phyloP scores from a whole-genome alignment of 2,113 vertebrate genomes.

The Percina caprodes region DNA sequence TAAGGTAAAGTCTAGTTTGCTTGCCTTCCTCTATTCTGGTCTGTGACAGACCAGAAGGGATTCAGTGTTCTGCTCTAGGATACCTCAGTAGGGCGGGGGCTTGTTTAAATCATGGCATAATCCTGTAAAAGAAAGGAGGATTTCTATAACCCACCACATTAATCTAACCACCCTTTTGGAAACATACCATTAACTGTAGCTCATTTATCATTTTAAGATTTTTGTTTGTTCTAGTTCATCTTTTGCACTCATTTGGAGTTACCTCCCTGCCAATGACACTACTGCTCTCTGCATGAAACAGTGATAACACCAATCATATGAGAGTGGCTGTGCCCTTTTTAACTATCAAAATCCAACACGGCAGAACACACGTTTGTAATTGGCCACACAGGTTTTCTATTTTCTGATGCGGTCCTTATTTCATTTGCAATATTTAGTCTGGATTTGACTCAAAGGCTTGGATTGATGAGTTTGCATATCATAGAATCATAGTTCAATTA shows the following conservation, averaged over 20 bases:
- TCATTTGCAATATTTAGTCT: slow-evolving; percentile 10
- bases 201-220: background rate
- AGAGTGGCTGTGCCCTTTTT: background rate
- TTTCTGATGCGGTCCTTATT: background rate
- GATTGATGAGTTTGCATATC: background rate
- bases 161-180: background rate
- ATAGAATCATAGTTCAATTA: background rate
- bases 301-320: background rate
- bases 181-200: background rate
- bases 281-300: background rate
- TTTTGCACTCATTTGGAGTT: background rate
- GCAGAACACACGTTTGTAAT: background rate
- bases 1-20: background rate
- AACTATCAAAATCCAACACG: background rate
- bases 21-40: background rate
- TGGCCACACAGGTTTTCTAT: background rate
- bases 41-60: background rate
- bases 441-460: background rate
- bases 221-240: background rate
- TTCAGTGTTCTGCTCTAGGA: background rate
- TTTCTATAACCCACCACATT: background rate
- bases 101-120: background rate
- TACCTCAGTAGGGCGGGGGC: background rate
- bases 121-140: background rate
- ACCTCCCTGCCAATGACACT: background rate